Conservation (phyloP, 2,113 vertebrate genomes). For the human (Homo sapiens) region GRCh38 chr9:86936501-86937000, state of each 20-base stretch:
- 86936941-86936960: background rate
- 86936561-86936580: slow-evolving; percentile 5
- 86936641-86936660: background rate
- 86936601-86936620: background rate
- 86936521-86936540: background rate
- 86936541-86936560: background rate
- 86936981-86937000: background rate
- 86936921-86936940: slow-evolving; percentile 24
- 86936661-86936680: background rate
- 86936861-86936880: background rate
- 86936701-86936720: background rate
- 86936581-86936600: background rate
- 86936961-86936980: background rate
- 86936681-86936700: background rate
- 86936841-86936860: background rate
- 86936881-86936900: slow-evolving; percentile 26
- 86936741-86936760: background rate
- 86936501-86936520: background rate
- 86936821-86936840: slow-evolving; percentile 14
- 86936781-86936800: background rate
- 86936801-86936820: slow-evolving; percentile 5
- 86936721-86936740: background rate
- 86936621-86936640: background rate
- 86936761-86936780: background rate
- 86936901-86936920: background rate